These are phyloP conservation scores for Leptobrachium leishanense DNA, from an alignment of 2,113 vertebrate species.

Conservation along the genomic window DNA sequence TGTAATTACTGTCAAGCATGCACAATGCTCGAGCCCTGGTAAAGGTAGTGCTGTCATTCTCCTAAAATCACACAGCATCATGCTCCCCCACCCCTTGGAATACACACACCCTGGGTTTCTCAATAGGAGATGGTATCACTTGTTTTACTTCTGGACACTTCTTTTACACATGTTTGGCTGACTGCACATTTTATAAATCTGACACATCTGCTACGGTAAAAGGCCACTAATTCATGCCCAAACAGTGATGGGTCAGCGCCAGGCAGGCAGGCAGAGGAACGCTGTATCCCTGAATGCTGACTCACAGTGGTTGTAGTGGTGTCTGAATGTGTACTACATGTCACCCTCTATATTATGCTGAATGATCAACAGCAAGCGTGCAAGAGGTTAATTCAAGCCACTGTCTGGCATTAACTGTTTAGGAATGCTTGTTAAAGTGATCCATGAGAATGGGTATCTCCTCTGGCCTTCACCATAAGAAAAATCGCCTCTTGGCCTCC, in stretches of 20 bases:
- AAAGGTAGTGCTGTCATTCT: neutral
- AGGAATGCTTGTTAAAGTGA: conserved; percentile 10
- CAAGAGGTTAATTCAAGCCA: conserved; percentile 10
- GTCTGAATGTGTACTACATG: neutral
- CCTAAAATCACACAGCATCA: neutral
- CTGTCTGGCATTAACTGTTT: conserved; percentile 5
- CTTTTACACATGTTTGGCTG: neutral
- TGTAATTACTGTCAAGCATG: neutral
- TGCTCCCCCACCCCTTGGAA: neutral
- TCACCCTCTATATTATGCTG: neutral
- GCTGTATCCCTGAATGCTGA: neutral
- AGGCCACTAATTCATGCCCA: neutral
- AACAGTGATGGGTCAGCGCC: neutral
- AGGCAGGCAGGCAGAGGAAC: neutral
- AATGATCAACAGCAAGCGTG: neutral
- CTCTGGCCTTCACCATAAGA: conserved; percentile 9
- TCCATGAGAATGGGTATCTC: neutral
- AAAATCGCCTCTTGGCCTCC: neutral
- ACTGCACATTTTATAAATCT: conserved; percentile 1
- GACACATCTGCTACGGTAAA: conserved; percentile 15
- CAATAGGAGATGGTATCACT: neutral
- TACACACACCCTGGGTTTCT: neutral
- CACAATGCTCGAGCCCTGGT: neutral
- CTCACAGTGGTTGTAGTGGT: neutral
- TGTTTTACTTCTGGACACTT: neutral